Base-by-base conservation (phyloP, 2,113 vertebrate genomes). In the Anolis sagrei region DNA sequence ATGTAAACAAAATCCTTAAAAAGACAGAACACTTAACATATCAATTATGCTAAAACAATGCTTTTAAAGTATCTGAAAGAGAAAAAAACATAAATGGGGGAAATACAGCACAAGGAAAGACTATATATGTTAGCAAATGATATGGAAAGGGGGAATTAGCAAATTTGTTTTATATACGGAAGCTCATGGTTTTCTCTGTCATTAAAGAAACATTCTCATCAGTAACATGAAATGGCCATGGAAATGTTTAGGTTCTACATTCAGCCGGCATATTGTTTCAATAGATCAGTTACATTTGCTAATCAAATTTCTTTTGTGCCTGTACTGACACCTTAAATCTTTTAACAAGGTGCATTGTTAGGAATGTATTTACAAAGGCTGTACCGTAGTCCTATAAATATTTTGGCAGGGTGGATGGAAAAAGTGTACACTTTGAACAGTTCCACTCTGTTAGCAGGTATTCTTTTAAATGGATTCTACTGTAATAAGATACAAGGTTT, bases 371-470 rank as follows among this genome's bases (percentile, higher is more conserved):
- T 93, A 78, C 72, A 90, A 89, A 90, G 79, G 81, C 69, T 89
- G 87, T 78, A 84, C 80, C 76, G 68, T 34, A 91, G 36, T 62
- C 39, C 14, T 82, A 75, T 88, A 90, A 93, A 93, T 93, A 88
- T 91, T 92, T 94, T 93, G 88, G 88, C 49, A 90, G 92, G 86
- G 91, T 86, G 84, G 75, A 90, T 93, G 8, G 9, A 93, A 93
- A 93, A 91, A 93, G 89, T 91, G 39, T 91, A 83, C 91, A 81
- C 85, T 44, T 79, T 92, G 78, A 91, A 86, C 83, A 92, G 87
- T 72, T 90, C 89, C 92, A 82, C 83, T 93, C 82, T 79, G 54
- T 94, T 93, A 92, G 86, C 91, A 94, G 92, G 92, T 92, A 94
- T 90, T 93, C 85, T 87, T 94, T 93, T 89, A 90, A 92, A 93